Percentiles rank a stretch among this genome's conserved stretches.
Evolutionary conservation across 1,140 invertebrate genomes (phyloP).

Genomic region (Carcinoscorpius rotundicauda): DNA sequence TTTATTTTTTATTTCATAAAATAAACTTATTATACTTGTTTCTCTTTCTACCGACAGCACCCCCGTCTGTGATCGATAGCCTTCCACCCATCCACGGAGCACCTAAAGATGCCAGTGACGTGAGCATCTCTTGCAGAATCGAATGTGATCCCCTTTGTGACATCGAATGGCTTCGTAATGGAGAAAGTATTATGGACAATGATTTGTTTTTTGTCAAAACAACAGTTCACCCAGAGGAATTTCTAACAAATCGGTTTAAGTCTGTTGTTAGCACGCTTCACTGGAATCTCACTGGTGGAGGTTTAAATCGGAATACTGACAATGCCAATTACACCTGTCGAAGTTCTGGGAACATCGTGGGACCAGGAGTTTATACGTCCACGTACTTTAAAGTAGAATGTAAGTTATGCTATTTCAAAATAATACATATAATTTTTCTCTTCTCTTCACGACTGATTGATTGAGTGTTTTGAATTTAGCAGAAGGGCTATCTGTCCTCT

Average conservation of each 20-base stretch:
- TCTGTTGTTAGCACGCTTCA: constrained; percentile 69
- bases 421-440: too few species aligned
- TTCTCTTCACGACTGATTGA: too few species aligned
- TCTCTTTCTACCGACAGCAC: constrained; percentile 40
- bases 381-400: constrained; percentile 77
- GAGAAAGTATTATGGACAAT: constrained; percentile 25
- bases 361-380: constrained; percentile 57
- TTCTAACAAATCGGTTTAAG: constrained; percentile 62
- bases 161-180: constrained; percentile 69
- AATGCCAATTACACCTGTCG: constrained; percentile 72
- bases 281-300: constrained; percentile 52
- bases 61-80: constrained; percentile 70
- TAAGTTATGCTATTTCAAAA: constrained; percentile 39
- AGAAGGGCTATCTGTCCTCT: too few species aligned
- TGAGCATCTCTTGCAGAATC: constrained; percentile 69
- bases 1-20: too few species aligned
- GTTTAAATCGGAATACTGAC: constrained; percentile 57
- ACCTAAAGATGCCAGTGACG: constrained; percentile 54
- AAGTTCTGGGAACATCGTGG: constrained; percentile 57
- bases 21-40: constrained; percentile 18
- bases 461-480: too few species aligned
- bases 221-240: constrained; percentile 49
- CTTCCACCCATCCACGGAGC: constrained; percentile 67
- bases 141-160: constrained; percentile 74
- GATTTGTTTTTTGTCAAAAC: constrained; percentile 39